Conservation (phyloP, 1,140 invertebrate species). For the Physella acuta region DNA sequence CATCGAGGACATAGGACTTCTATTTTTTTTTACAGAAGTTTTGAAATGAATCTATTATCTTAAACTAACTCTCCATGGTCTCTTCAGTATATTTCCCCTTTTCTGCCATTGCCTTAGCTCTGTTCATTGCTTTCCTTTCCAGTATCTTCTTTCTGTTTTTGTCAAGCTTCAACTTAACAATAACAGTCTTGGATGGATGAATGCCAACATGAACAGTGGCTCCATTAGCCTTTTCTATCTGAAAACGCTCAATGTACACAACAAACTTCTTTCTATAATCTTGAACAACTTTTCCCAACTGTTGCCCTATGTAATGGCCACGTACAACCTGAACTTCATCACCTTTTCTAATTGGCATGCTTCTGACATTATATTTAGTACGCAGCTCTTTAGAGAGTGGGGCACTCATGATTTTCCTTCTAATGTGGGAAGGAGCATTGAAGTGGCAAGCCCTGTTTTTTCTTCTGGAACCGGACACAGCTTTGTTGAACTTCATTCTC, state of each 20-base stretch:
- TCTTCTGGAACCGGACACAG: conserved; percentile 89
- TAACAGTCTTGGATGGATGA: conserved; percentile 96
- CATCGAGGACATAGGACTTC: too few species aligned
- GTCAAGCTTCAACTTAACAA: conserved; percentile 98
- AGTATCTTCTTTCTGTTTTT: conserved; percentile 96
- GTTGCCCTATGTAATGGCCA: conserved; percentile 98
- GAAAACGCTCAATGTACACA: conserved; percentile 95
- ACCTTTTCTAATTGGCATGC: conserved; percentile 97
- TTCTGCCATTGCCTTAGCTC: conserved; percentile 70
- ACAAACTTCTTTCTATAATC: conserved; percentile 99
- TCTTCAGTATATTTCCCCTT: conserved; percentile 99
- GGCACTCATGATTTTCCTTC: conserved; percentile 94
- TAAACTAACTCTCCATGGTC: conserved; percentile 57
- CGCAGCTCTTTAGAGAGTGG: conserved; percentile 97
- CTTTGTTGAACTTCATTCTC: conserved; percentile 60
- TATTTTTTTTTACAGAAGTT: too few species aligned
- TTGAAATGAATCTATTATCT: too few species aligned
- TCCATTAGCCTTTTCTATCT: conserved; percentile 97
- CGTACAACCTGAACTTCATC: conserved; percentile 96
- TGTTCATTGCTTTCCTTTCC: conserved; percentile 90
- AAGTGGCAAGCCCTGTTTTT: conserved; percentile 98
- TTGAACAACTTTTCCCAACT: conserved; percentile 97
- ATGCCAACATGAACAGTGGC: conserved; percentile 97
- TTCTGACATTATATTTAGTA: conserved; percentile 95
- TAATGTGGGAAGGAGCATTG: conserved; percentile 95